Evolutionary conservation across 2,888 invertebrate genomes (phyloP).

Genomic region (Heliconius ethilla): DNA sequence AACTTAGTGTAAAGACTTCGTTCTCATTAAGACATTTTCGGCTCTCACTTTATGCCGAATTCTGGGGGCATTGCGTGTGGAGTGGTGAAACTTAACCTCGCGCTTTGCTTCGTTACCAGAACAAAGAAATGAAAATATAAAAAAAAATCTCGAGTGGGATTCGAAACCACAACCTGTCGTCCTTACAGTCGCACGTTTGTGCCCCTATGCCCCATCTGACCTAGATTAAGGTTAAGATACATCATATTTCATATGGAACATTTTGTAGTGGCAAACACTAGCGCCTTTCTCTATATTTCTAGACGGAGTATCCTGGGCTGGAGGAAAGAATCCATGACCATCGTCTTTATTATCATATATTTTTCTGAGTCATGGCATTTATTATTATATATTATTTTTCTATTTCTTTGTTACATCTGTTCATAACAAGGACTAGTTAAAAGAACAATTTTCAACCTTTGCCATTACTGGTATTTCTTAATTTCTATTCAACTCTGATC

Average conservation of each 20-base stretch:
- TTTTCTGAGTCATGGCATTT: not conserved
- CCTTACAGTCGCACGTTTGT: too few species aligned
- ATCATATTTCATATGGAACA: not conserved
- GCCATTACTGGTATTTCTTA: conserved; percentile 12
- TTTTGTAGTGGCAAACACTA: not conserved
- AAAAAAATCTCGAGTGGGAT: too few species aligned
- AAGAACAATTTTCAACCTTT: not conserved
- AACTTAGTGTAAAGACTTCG: not conserved
- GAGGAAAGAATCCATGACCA: not conserved
- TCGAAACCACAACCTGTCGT: too few species aligned
- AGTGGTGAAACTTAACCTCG: too few species aligned
- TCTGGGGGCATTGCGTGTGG: too few species aligned
- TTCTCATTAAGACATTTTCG: too few species aligned
- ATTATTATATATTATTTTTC: not conserved
- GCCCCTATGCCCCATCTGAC: too few species aligned
- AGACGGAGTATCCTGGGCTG: not conserved
- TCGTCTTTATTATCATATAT: not conserved
- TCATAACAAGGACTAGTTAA: not conserved
- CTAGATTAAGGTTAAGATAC: too few species aligned
- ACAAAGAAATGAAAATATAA: too few species aligned
- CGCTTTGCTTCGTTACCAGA: too few species aligned
- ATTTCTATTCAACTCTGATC: conserved; percentile 8
- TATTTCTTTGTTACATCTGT: not conserved
- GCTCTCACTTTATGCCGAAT: too few species aligned
- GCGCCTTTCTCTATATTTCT: not conserved